These are phyloP conservation scores for Stenichneumon culpator DNA, from an alignment of 2,888 invertebrate genomes.

Conservation along the genomic window DNA sequence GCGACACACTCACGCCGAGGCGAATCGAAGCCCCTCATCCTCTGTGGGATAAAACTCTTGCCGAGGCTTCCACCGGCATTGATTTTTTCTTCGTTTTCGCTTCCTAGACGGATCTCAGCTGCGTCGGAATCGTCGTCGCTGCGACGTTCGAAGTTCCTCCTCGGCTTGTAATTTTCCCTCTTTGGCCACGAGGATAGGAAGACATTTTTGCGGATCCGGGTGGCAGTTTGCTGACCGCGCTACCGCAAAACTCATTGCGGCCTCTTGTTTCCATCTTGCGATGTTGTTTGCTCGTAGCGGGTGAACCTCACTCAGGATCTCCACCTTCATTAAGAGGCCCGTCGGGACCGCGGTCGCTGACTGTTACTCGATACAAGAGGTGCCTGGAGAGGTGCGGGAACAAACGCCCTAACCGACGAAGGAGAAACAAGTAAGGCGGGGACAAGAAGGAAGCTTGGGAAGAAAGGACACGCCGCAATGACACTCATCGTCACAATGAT, in stretches of 20 bases:
- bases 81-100: background rate
- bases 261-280: conserved; percentile 43
- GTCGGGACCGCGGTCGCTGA: conserved; percentile 35
- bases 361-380: conserved; percentile 40
- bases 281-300: conserved; percentile 30
- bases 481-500: conserved; percentile 39
- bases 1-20: too few species aligned
- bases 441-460: background rate
- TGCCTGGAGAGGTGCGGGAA: background rate
- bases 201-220: conserved; percentile 19
- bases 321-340: conserved; percentile 23
- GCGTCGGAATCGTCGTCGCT: too few species aligned
- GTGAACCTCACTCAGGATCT: background rate
- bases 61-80: too few species aligned
- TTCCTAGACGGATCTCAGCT: background rate
- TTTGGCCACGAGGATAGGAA: background rate
- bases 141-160: background rate
- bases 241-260: conserved; percentile 58
- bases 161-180: background rate
- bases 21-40: background rate
- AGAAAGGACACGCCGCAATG: background rate
- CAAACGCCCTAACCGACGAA: background rate
- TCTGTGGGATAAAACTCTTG: background rate
- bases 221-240: conserved; percentile 43
- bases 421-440: background rate